Evolutionary conservation across 2,797 vertebrate genomes (phyloP), one percentile per base, ranked within the genome.

Genomic region (Cheirogaleus major): DNA sequence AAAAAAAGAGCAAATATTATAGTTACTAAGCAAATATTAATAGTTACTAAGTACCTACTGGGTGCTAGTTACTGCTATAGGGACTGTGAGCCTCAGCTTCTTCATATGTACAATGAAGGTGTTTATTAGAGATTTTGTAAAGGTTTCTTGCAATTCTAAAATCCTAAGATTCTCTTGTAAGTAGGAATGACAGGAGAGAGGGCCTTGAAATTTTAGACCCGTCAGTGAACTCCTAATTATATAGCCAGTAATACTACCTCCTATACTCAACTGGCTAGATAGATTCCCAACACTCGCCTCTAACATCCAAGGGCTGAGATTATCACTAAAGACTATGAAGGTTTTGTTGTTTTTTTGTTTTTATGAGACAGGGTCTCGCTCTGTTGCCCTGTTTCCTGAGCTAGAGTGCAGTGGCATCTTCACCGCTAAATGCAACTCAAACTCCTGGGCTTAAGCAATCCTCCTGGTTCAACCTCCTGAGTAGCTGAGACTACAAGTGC

Each of bases 211-310:
- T 23, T 80, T 80, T 70, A 87, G 65, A 75, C 18, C 78, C 0
- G 0, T 92, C 79, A 91, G 55, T 86, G 38, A 80, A 35, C 32
- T 91, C 50, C 43, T 91, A 65, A 91, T 92, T 95, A 61, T n/a
- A 0, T 84, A 73, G 41, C 27, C 1, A 7, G 35, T 79, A 61
- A 95, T 59, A 43, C 48, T 25, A 14, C 41, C 70, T 95, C 61
- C 48, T 84, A 48, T 35, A 45, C 2, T 85, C 41, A 67, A 30
- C 12, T 18, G 73, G 17, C 57, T 90, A 25, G 45, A 50, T 76
- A 78, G 73, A 81, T 92, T 82, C 67, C 92, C 86, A 91, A 67
- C 65, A 93, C 61, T 70, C 20, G 27, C 25, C 8, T 80, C 83
- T 88, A 81, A 91, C 7, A 32, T n/a, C 5, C 11, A 90, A 43